These are phyloP conservation scores for Leucoma salicis DNA, from an alignment of 2,888 invertebrate species.

Conservation along the genomic window DNA sequence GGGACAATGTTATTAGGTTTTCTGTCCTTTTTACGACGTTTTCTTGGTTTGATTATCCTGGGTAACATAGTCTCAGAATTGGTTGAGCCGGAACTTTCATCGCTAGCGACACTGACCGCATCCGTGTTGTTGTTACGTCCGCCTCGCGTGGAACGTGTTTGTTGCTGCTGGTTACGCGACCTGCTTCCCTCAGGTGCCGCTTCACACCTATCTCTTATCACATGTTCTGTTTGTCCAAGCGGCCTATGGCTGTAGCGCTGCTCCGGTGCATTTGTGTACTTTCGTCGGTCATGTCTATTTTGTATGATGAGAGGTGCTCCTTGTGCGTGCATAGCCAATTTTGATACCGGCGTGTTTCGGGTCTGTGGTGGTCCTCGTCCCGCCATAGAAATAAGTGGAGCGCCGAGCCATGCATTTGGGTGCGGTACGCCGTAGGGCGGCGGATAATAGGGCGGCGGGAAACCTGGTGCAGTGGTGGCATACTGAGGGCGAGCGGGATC, in stretches of 20 bases:
- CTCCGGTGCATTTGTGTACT: constrained; percentile 65
- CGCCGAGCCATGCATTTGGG: constrained; percentile 88
- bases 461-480: constrained; percentile 74
- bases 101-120: constrained; percentile 88
- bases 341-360: constrained; percentile 84
- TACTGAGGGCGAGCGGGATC: constrained; percentile 79
- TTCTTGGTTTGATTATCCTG: constrained; percentile 93
- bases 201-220: constrained; percentile 62
- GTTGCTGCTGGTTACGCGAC: constrained; percentile 69
- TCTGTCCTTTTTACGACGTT: constrained; percentile 94
- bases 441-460: constrained; percentile 77
- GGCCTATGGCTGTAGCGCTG: constrained; percentile 68
- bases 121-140: constrained; percentile 83
- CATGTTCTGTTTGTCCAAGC: constrained; percentile 54
- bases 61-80: constrained; percentile 90
- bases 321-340: constrained; percentile 91
- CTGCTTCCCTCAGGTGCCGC: constrained; percentile 62
- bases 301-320: constrained; percentile 92
- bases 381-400: constrained; percentile 91
- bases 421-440: constrained; percentile 77
- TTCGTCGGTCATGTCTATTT: constrained; percentile 83
- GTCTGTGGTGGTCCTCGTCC: constrained; percentile 77
- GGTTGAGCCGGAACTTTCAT: constrained; percentile 86
- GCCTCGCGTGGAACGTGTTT: constrained; percentile 62
- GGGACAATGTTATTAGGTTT: constrained; percentile 84